Base-by-base conservation (phyloP, 2,888 invertebrate genomes). In the Acanthosepion pharaonis region DNA sequence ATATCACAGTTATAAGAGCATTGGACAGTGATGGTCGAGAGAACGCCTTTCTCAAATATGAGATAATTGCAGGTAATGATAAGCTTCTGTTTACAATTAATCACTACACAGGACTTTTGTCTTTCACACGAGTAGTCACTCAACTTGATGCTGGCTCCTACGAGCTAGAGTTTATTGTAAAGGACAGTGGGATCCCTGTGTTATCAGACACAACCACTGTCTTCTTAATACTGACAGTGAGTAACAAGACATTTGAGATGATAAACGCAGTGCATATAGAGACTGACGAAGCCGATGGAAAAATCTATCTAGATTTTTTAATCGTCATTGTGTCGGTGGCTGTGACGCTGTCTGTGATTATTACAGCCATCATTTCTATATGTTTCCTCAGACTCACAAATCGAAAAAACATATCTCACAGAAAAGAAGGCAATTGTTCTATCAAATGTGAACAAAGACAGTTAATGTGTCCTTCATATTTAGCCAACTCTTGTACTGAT, bases 61-160 rank as follows among this genome's bases (percentile, higher is more conserved):
- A 78, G 78, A 78, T 78, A 33, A 78, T n/a, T 78, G 78, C 78
- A 78, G 78, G 78, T 78, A 78, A 78, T n/a, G 78, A 78, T 78
- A 78, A 78, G n/a, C 78, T 78, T 9, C 78, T 78, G 33, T 78
- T 78, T 78, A 78, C 78, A n/a, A 78, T 78, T 33, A 78, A 78
- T 78, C 78, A 78, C 78, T 78, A 78, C n/a, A 78, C 78, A 15
- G 78, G 78, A 78, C 78, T 78, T 78, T n/a, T 78, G 78, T 78
- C 78, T 78, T 78, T 78, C n/a, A 78, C 78, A 6, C 78, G 78
- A 15, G 78, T 78, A 11, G 78, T 78, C n/a, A 78, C 78, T 78
- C 78, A 78, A 33, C 33, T 78, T 78, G 78, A 78, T 11, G 33
- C 78, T 78, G 78, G 78, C 11, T 78, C 78, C n/a, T 78, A 78